Evolutionary conservation across 2,113 vertebrate genomes (phyloP).

Genomic region (Monopterus albus): DNA sequence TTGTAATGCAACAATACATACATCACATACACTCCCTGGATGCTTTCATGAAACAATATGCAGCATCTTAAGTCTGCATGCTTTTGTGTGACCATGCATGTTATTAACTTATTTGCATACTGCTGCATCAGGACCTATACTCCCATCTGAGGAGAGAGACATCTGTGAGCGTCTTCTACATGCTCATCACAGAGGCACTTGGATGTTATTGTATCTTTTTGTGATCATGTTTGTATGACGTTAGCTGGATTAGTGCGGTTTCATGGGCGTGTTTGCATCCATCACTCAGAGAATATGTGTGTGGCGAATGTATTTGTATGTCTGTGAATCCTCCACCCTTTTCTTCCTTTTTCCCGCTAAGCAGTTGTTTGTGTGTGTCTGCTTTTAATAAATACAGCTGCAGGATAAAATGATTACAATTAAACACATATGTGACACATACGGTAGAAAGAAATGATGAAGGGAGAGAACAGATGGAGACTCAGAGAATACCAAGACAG

Average conservation of each 20-base stretch:
- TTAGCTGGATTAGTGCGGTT: slow-evolving; percentile 35
- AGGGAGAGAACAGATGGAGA: neutral
- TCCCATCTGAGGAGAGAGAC: slow-evolving; percentile 31
- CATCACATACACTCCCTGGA: slow-evolving; percentile 37
- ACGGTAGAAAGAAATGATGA: neutral
- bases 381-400: slow-evolving; percentile 41
- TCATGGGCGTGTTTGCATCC: slow-evolving; percentile 41
- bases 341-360: slow-evolving; percentile 29
- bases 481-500: neutral
- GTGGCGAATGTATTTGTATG: slow-evolving; percentile 29
- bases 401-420: slow-evolving; percentile 45
- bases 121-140: slow-evolving; percentile 24
- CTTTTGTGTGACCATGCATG: slow-evolving; percentile 27
- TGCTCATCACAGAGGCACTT: slow-evolving; percentile 30
- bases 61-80: slow-evolving; percentile 18
- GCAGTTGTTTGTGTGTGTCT: slow-evolving; percentile 47
- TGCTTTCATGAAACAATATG: slow-evolving; percentile 17
- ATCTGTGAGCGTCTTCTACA: slow-evolving; percentile 35
- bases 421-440: slow-evolving; percentile 35
- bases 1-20: slow-evolving; percentile 9
- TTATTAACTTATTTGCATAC: slow-evolving; percentile 35
- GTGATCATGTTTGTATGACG: slow-evolving; percentile 42
- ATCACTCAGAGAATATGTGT: slow-evolving; percentile 36
- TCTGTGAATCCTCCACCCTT: slow-evolving; percentile 29
- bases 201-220: slow-evolving; percentile 36